These are phyloP conservation scores for Brachionus rotundiformis DNA, from an alignment of 1,140 invertebrate species.

Conservation along the genomic window DNA sequence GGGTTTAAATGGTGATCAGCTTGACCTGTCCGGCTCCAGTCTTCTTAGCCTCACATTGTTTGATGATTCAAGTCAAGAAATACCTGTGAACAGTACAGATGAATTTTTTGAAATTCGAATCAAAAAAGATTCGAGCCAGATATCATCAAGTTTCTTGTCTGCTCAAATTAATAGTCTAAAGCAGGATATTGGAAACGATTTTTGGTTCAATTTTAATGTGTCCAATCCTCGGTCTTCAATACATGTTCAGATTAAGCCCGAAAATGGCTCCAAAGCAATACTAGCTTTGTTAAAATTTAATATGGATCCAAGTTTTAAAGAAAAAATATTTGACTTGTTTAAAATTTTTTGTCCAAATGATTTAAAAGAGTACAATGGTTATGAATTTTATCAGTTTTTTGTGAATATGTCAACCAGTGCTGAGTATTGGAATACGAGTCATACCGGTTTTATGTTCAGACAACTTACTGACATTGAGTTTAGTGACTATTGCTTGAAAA, in stretches of 20 bases:
- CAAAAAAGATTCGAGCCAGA: not conserved
- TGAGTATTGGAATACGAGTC: not conserved
- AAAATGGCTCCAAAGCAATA: not conserved
- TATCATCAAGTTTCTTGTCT: not conserved
- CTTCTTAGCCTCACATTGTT: conserved; percentile 5
- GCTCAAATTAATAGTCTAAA: not conserved
- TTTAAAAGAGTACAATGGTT: not conserved
- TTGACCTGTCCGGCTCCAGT: not conserved
- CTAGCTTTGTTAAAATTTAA: conserved; percentile 8
- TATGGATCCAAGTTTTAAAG: not conserved
- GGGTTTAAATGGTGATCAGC: not conserved
- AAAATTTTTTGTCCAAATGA: conserved; percentile 25
- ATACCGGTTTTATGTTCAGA: not conserved
- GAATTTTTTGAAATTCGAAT: not conserved
- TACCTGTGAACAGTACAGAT: not conserved
- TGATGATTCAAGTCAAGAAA: not conserved
- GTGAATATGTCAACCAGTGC: not conserved
- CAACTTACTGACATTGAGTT: not conserved
- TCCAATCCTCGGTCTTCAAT: not conserved
- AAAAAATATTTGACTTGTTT: conserved; percentile 4
- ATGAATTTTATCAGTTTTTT: conserved; percentile 25
- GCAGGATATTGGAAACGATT: not conserved
- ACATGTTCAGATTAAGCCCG: conserved; percentile 11
- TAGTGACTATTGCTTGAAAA: not conserved
- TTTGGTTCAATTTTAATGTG: conserved; percentile 3